Conservation (phyloP, 2,888 invertebrate species). For the Brenthis ino region DNA sequence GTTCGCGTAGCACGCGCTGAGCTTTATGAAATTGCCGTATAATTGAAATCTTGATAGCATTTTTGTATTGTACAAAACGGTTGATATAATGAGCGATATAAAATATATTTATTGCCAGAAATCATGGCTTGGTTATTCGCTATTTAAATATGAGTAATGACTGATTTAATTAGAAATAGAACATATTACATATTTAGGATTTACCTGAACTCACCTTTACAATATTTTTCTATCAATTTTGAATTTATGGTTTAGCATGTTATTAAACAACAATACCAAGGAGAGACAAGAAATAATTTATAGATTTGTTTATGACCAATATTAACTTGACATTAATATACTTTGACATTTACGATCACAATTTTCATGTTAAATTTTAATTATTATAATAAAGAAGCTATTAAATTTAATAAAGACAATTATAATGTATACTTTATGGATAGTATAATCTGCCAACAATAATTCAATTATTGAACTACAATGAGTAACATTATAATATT, state of each 20-base stretch:
- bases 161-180: conserved; percentile 1
- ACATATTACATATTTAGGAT: too few relatives aligned
- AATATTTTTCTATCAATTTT: too few relatives aligned
- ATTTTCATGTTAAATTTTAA: conserved; percentile 4
- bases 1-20: conserved; percentile 29
- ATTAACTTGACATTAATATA: conserved; percentile 12
- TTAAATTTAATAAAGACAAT: conserved; percentile 8
- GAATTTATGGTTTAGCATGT: too few relatives aligned
- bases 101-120: conserved; percentile 7
- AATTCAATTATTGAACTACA: conserved; percentile 5
- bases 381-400: conserved; percentile 15
- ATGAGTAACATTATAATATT: background rate
- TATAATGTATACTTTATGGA: conserved; percentile 14
- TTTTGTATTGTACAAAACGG: conserved; percentile 31
- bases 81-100: conserved; percentile 17
- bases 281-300: conserved; percentile 6
- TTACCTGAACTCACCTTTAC: too few relatives aligned
- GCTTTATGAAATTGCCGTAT: conserved; percentile 29
- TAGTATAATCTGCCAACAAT: conserved; percentile 13
- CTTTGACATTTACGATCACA: conserved; percentile 11
- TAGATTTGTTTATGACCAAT: conserved; percentile 5
- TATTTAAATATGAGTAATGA: background rate
- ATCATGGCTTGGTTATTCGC: background rate
- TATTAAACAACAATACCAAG: too few relatives aligned
- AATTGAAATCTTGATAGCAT: conserved; percentile 38